Percentiles rank a stretch among this genome's conserved stretches.
Conservation (phyloP, 2,888 invertebrate genomes). For the Ornithoptera priamus region DNA sequence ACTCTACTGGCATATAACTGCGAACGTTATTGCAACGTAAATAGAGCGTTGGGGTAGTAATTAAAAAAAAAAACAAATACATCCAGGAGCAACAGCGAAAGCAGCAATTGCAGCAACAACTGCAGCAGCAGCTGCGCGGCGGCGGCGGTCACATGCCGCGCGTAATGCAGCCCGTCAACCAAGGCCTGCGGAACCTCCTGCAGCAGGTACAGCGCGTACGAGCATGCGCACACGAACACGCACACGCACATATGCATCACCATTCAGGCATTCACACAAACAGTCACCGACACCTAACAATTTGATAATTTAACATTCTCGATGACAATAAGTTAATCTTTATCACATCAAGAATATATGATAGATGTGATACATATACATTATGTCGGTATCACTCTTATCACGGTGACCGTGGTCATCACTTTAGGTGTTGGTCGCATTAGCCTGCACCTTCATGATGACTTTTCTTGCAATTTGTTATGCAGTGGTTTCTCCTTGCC, state of each 20-base stretch:
- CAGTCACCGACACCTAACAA: not conserved
- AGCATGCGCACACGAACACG: slow-evolving; percentile 53
- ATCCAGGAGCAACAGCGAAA: slow-evolving; percentile 69
- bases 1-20: too few species aligned
- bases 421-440: too few species aligned
- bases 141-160: slow-evolving; percentile 66
- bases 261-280: not conserved
- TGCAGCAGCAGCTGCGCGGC: slow-evolving; percentile 67
- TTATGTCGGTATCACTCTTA: too few species aligned
- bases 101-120: slow-evolving; percentile 70
- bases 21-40: not conserved
- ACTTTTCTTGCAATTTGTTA: too few species aligned
- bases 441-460: too few species aligned
- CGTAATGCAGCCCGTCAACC: slow-evolving; percentile 87
- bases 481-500: too few species aligned
- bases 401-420: too few species aligned
- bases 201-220: slow-evolving; percentile 82
- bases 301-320: too few species aligned
- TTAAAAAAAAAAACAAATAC: not conserved
- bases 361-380: too few species aligned
- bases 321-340: too few species aligned
- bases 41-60: not conserved
- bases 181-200: slow-evolving; percentile 88
- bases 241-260: not conserved
- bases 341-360: too few species aligned